Evolutionary conservation across 2,888 invertebrate species (phyloP).

Genomic region (Drosophila eohydei): DNA sequence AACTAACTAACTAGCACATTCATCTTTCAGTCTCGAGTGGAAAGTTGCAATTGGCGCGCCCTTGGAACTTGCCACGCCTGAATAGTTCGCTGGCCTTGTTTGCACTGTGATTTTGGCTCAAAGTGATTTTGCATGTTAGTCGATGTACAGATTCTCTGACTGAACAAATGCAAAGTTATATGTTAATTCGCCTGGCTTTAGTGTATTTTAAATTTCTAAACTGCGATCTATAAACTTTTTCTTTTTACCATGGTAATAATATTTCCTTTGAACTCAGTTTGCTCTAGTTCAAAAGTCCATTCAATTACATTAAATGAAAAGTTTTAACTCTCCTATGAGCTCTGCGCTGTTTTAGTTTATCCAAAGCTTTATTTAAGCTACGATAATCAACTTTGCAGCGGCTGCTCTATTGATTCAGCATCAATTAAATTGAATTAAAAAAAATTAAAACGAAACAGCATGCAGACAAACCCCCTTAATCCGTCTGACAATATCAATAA

Average conservation of each 20-base stretch:
- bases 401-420: conserved; percentile 10
- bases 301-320: background rate
- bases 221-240: no score
- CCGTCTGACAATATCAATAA: conserved; percentile 1
- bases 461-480: conserved; percentile 9
- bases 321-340: background rate
- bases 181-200: no score
- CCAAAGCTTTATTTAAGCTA: background rate
- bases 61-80: background rate
- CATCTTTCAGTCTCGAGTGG: background rate
- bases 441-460: conserved; percentile 14
- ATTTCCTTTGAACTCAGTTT: background rate
- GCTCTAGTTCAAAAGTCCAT: background rate
- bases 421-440: conserved; percentile 53
- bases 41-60: conserved; percentile 14
- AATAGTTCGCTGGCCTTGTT: background rate
- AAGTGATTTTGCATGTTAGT: conserved; percentile 9
- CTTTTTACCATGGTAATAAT: no score
- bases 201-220: no score
- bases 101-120: background rate
- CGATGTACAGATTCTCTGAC: background rate
- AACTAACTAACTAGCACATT: background rate
- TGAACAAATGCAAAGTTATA: background rate
- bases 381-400: background rate
- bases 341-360: background rate